A percentile compares a stretch with the other conserved stretches of the same genome.
Conservation (phyloP, 2,113 vertebrate genomes). For the Larimichthys polyactis region DNA sequence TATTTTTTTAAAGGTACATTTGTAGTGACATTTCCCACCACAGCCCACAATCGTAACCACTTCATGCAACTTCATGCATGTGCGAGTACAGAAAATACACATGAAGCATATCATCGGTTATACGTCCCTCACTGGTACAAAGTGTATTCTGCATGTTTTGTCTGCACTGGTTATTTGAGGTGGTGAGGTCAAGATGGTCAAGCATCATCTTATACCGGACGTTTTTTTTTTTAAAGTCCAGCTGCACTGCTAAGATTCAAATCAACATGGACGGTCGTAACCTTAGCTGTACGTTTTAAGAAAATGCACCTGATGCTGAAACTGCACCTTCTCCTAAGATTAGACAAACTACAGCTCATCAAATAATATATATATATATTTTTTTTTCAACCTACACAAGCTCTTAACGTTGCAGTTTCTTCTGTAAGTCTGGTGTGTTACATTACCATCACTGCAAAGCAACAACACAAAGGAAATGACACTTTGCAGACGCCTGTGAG, state of each 20-base stretch:
- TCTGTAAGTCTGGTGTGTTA: background rate
- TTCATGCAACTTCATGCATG: too few species aligned
- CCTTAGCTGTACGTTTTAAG: background rate
- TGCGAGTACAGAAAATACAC: background rate
- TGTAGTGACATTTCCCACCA: background rate
- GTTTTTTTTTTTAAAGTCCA: background rate
- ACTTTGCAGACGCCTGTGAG: slow-evolving; percentile 38
- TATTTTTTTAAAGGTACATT: background rate
- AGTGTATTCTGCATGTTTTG: background rate
- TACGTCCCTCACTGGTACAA: background rate
- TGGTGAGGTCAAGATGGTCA: background rate
- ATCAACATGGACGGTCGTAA: background rate
- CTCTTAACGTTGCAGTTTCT: background rate
- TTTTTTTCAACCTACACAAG: background rate
- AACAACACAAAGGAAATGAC: slow-evolving; percentile 45
- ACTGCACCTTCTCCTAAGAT: background rate
- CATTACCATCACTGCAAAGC: slow-evolving; percentile 25
- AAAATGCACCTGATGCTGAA: background rate
- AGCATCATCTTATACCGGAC: background rate
- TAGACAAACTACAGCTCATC: slow-evolving; percentile 8
- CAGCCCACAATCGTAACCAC: background rate
- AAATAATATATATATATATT: background rate
- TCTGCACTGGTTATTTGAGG: background rate
- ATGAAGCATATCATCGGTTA: background rate
- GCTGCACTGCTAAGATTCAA: background rate